These are phyloP conservation scores for Antheraea pernyi DNA, from an alignment of 1,140 invertebrate genomes.

Conservation along the genomic window DNA sequence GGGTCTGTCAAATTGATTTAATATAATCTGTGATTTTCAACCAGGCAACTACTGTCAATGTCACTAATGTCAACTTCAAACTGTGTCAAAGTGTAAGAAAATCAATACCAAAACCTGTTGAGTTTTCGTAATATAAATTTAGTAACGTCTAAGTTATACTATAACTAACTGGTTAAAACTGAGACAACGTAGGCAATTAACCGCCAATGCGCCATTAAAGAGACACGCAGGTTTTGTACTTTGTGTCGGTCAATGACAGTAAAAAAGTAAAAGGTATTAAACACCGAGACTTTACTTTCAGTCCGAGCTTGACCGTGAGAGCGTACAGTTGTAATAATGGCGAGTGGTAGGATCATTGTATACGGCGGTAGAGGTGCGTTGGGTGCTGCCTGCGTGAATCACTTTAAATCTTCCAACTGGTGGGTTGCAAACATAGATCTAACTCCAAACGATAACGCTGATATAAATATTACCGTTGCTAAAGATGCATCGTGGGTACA, in stretches of 20 bases:
- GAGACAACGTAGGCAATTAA: too few species aligned
- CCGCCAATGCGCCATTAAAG: too few species aligned
- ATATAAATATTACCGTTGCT: conserved; percentile 93
- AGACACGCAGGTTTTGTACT: background rate
- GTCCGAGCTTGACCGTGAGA: conserved; percentile 23
- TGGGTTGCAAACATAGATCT: conserved; percentile 98
- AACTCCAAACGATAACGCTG: conserved; percentile 92
- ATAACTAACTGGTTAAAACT: too few species aligned
- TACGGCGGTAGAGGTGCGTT: conserved; percentile 97
- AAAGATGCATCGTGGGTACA: conserved; percentile 86
- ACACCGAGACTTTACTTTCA: background rate
- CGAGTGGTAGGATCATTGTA: conserved; percentile 88
- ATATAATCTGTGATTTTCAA: too few species aligned
- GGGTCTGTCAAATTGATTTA: too few species aligned
- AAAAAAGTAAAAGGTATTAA: background rate
- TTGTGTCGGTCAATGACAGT: background rate
- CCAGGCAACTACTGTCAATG: background rate
- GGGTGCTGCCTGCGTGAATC: conserved; percentile 90
- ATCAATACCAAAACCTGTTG: background rate
- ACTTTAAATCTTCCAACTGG: conserved; percentile 95
- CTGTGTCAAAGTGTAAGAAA: background rate
- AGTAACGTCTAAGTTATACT: background rate
- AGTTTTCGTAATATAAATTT: background rate
- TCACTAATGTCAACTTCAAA: background rate
- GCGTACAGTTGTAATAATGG: conserved; percentile 63